phyloP scores from a whole-genome alignment of 2,888 invertebrate genomes.

The Ditula angustiorana region DNA sequence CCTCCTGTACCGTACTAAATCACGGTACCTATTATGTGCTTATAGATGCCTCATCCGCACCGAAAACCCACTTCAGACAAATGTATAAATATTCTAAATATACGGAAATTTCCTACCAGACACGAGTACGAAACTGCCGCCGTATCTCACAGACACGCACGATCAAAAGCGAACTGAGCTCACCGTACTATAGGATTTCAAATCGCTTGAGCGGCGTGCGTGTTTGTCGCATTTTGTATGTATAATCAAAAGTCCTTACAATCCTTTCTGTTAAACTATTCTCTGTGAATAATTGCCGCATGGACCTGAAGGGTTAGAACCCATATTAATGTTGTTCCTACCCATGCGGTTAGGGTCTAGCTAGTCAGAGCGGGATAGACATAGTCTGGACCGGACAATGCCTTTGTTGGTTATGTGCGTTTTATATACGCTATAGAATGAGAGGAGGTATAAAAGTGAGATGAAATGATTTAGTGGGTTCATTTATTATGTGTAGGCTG shows the following conservation, averaged over 20 bases:
- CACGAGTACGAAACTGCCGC: slow-evolving; percentile 31
- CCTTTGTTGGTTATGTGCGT: slow-evolving; percentile 35
- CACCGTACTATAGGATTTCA: slow-evolving; percentile 29
- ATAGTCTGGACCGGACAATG: slow-evolving; percentile 58
- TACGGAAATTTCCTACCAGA: slow-evolving; percentile 71
- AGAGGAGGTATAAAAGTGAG: not conserved
- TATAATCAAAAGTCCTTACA: slow-evolving; percentile 64
- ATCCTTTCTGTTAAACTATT: slow-evolving; percentile 86
- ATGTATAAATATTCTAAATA: slow-evolving; percentile 84
- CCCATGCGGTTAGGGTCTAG: slow-evolving; percentile 73
- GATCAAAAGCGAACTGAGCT: slow-evolving; percentile 45
- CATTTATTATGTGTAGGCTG: not conserved
- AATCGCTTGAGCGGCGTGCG: slow-evolving; percentile 34
- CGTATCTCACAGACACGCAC: slow-evolving; percentile 29
- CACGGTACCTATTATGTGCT: slow-evolving; percentile 79
- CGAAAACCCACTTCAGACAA: slow-evolving; percentile 67
- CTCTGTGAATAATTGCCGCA: slow-evolving; percentile 86
- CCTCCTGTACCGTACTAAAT: slow-evolving; percentile 76
- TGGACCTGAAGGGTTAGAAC: slow-evolving; percentile 84
- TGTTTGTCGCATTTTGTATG: slow-evolving; percentile 48
- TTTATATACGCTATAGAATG: slow-evolving; percentile 17
- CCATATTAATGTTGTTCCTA: slow-evolving; percentile 80
- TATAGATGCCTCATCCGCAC: slow-evolving; percentile 72
- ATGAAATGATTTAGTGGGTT: not conserved
- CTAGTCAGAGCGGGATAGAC: slow-evolving; percentile 34